Conservation (phyloP, 2,888 invertebrate species). For the Leptothorax acervorum region DNA sequence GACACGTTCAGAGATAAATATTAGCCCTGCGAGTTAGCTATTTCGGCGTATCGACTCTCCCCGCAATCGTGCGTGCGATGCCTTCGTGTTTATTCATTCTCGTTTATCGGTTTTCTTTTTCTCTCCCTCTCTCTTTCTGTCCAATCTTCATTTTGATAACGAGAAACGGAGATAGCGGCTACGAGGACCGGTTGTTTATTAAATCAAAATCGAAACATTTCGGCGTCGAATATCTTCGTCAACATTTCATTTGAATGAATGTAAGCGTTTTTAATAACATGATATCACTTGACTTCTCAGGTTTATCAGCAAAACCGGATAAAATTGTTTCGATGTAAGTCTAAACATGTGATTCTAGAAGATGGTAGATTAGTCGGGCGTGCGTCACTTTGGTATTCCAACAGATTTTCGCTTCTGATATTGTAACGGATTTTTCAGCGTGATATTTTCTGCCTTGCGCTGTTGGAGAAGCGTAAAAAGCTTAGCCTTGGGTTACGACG, state of each 20-base stretch:
- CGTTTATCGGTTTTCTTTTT: slow-evolving; percentile 8
- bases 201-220: slow-evolving; percentile 28
- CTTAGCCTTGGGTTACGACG: background rate
- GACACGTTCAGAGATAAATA: slow-evolving; percentile 59
- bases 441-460: background rate
- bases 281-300: background rate
- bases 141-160: slow-evolving; percentile 16
- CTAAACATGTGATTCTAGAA: background rate
- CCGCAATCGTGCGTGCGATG: slow-evolving; percentile 21
- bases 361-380: background rate
- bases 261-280: background rate
- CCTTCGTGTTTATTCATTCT: slow-evolving; percentile 30
- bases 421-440: background rate
- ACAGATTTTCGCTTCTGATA: background rate
- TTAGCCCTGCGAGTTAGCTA: slow-evolving; percentile 61
- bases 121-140: background rate
- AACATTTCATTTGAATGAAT: background rate
- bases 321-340: background rate
- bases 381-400: background rate
- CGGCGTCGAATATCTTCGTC: background rate
- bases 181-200: slow-evolving; percentile 13
- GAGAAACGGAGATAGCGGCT: slow-evolving; percentile 5
- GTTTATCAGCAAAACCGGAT: background rate
- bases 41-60: slow-evolving; percentile 48
- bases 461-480: background rate